phyloP scores from a whole-genome alignment of 2,797 vertebrate species.

The Onychomys leucogaster region DNA sequence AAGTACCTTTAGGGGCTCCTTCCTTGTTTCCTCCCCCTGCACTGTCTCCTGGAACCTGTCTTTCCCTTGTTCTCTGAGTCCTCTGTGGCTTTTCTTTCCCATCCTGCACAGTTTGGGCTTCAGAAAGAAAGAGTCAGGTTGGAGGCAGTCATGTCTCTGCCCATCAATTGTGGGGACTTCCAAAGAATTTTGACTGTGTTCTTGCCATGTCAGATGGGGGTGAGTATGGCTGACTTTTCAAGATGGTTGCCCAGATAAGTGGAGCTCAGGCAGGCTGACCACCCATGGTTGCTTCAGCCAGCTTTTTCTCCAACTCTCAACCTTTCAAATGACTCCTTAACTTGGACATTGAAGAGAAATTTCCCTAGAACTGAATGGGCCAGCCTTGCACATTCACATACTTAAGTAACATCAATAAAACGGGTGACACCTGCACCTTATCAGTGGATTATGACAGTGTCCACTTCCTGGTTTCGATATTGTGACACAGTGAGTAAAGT shows the following conservation, averaged over 20 bases:
- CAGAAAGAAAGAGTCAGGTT: background rate
- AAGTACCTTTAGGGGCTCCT: background rate
- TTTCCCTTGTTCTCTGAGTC: background rate
- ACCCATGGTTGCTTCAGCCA: background rate
- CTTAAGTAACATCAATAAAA: background rate
- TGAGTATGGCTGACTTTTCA: background rate
- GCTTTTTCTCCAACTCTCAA: background rate
- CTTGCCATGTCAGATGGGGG: background rate
- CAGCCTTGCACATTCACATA: accelerated
- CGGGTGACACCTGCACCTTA: background rate
- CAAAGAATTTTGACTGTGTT: background rate
- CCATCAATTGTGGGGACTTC: background rate
- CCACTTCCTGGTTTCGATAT: background rate
- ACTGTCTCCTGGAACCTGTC: background rate
- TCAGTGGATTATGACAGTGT: background rate
- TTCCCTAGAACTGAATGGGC: background rate
- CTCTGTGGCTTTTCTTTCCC: background rate
- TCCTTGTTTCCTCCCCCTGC: background rate
- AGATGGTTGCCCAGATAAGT: background rate
- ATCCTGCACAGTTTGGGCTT: background rate
- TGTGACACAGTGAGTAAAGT: background rate
- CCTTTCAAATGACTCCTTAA: background rate
- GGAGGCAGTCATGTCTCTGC: background rate
- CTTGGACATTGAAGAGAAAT: background rate
- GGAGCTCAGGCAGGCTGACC: background rate